A percentile compares a stretch with the other conserved stretches of the same genome.
These are phyloP conservation scores for Numenius arquata DNA, from an alignment of 2,113 vertebrate genomes.

Conservation along the genomic window DNA sequence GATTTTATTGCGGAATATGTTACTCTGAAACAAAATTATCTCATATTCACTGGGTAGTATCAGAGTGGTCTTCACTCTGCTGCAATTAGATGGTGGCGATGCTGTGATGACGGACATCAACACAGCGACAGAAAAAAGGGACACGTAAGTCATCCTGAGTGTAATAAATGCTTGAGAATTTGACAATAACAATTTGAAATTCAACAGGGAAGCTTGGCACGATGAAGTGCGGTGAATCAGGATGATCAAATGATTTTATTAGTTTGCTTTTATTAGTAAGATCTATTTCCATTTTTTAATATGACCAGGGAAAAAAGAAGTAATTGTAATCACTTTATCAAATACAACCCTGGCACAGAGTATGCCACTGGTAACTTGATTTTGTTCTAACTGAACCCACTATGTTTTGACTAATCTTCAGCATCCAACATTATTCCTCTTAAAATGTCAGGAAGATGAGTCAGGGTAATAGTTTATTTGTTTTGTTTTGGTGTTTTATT, in stretches of 20 bases:
- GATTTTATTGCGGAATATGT: background rate
- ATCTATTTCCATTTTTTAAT: conserved; percentile 79
- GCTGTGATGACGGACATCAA: conserved; percentile 56
- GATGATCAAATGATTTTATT: conserved; percentile 84
- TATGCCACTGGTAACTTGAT: conserved; percentile 34
- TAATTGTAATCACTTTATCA: conserved; percentile 81
- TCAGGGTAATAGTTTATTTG: background rate
- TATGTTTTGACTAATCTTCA: conserved; percentile 21
- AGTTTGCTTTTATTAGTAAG: conserved; percentile 80
- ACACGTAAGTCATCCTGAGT: conserved; percentile 42
- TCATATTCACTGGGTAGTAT: background rate
- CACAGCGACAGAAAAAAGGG: background rate
- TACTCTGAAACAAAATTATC: background rate
- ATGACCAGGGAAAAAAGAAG: conserved; percentile 68
- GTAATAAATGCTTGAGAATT: conserved; percentile 65
- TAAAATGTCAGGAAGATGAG: background rate
- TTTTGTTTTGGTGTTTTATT: conserved; percentile 8
- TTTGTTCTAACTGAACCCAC: conserved; percentile 25
- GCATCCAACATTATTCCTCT: background rate
- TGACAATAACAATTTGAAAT: conserved; percentile 79
- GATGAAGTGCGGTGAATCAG: conserved; percentile 75
- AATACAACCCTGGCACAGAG: conserved; percentile 43
- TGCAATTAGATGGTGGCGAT: background rate
- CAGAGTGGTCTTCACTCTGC: background rate
- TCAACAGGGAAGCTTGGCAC: conserved; percentile 77